These are phyloP conservation scores for Strigamia crassipes DNA, from an alignment of 2,888 invertebrate species.

Conservation along the genomic window DNA sequence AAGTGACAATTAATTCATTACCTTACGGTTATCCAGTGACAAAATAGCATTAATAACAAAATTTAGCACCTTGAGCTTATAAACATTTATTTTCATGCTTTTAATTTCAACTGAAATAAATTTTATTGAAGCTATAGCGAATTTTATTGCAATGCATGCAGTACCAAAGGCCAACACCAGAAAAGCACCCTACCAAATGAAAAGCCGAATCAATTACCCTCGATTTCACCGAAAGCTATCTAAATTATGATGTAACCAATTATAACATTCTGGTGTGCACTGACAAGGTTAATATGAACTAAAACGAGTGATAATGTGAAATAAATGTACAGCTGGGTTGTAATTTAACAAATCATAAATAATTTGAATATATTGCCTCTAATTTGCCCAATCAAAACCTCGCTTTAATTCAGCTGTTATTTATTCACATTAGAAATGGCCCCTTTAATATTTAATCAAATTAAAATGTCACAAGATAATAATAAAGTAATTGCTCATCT, in stretches of 20 bases:
- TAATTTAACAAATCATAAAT: too few species aligned
- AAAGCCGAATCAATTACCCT: background rate
- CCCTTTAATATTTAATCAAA: background rate
- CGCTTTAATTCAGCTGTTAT: background rate
- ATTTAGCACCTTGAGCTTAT: background rate
- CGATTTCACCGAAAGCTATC: background rate
- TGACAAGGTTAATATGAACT: background rate
- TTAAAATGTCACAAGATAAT: slow-evolving; percentile 35
- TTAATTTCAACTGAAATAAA: background rate
- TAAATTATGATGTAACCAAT: background rate
- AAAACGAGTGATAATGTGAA: background rate
- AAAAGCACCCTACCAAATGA: background rate
- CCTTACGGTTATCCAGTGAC: slow-evolving; percentile 26
- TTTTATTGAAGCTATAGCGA: background rate
- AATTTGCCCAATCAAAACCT: background rate
- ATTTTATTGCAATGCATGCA: background rate
- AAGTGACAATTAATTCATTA: background rate
- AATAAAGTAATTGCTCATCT: slow-evolving; percentile 40
- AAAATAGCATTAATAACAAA: background rate
- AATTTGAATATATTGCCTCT: too few species aligned
- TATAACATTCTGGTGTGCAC: background rate
- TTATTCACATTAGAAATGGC: background rate
- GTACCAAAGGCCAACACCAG: background rate
- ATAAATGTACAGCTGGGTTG: background rate
- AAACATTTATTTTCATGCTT: background rate